Conservation (phyloP, 1,140 invertebrate genomes). For the Leguminivora glycinivorella region DNA sequence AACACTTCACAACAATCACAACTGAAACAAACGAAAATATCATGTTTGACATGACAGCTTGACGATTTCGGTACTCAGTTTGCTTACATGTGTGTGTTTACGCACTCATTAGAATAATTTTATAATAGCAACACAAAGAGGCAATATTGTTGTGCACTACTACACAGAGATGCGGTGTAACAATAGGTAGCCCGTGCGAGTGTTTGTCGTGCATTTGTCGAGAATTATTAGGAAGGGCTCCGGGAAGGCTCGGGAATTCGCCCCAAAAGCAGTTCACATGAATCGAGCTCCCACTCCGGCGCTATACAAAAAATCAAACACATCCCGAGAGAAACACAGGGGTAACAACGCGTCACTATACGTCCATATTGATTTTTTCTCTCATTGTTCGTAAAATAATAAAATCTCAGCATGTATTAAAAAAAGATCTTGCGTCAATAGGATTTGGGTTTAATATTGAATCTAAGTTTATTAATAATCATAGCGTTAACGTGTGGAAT, state of each 20-base stretch:
- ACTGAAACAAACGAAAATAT: slow-evolving; percentile 22
- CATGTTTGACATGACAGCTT: background rate
- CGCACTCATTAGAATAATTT: slow-evolving; percentile 56
- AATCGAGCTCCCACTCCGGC: slow-evolving; percentile 74
- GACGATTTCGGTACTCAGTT: slow-evolving; percentile 21
- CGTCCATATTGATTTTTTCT: slow-evolving; percentile 77
- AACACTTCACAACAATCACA: background rate
- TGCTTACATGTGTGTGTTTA: slow-evolving; percentile 32
- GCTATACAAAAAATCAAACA: slow-evolving; percentile 76
- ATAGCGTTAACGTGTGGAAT: slow-evolving; percentile 77
- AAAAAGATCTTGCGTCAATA: slow-evolving; percentile 70
- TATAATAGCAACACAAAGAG: slow-evolving; percentile 45
- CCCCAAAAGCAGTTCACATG: slow-evolving; percentile 79
- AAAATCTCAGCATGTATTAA: slow-evolving; percentile 62
- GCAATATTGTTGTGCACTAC: slow-evolving; percentile 64
- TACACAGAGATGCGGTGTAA: slow-evolving; percentile 60
- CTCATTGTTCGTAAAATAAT: slow-evolving; percentile 77
- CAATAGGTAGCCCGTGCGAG: slow-evolving; percentile 72
- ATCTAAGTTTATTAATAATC: slow-evolving; percentile 75
- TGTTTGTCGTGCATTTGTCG: slow-evolving; percentile 77
- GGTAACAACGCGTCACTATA: slow-evolving; percentile 76
- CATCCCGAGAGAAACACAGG: slow-evolving; percentile 78
- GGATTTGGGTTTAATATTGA: slow-evolving; percentile 75
- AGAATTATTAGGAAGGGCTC: slow-evolving; percentile 77
- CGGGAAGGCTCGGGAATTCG: slow-evolving; percentile 77